Percentiles rank a stretch among this genome's conserved stretches.
These are phyloP conservation scores for Philaethria dido DNA, from an alignment of 2,888 invertebrate species.

Conservation along the genomic window DNA sequence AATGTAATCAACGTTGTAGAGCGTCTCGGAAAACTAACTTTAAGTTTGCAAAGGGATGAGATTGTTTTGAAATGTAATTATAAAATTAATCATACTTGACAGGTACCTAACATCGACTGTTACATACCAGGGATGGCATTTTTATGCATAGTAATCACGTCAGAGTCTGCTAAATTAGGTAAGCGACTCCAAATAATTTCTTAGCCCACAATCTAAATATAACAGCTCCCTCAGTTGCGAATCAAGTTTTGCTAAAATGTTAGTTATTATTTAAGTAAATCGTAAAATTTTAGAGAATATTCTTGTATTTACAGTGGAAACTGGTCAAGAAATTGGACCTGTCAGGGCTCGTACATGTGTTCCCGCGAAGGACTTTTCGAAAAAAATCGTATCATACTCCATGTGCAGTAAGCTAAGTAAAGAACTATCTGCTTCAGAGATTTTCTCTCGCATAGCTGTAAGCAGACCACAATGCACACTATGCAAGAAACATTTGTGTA, in stretches of 20 bases:
- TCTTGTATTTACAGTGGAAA: slow-evolving; percentile 62
- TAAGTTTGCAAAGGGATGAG: neutral
- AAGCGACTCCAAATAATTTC: slow-evolving; percentile 41
- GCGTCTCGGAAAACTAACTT: neutral
- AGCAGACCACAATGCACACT: slow-evolving; percentile 72
- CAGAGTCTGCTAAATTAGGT: slow-evolving; percentile 77
- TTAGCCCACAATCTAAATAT: neutral
- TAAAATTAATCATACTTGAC: slow-evolving; percentile 23
- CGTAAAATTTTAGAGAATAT: neutral
- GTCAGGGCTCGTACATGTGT: slow-evolving; percentile 78
- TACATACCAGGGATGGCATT: slow-evolving; percentile 80
- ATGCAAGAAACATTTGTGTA: slow-evolving; percentile 74
- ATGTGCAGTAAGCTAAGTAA: slow-evolving; percentile 78
- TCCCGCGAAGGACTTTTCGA: slow-evolving; percentile 75
- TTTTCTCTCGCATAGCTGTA: slow-evolving; percentile 74
- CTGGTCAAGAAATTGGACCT: slow-evolving; percentile 76
- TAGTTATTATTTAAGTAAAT: neutral
- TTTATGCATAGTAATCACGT: slow-evolving; percentile 75
- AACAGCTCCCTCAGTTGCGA: neutral
- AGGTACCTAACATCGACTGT: slow-evolving; percentile 79
- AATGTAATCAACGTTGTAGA: neutral
- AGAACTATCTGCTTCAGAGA: slow-evolving; percentile 75
- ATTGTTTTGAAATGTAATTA: neutral
- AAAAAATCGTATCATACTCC: slow-evolving; percentile 74
- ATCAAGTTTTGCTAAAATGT: neutral